Percentiles rank a stretch among this genome's conserved stretches.
Evolutionary conservation across 1,140 invertebrate species (phyloP).

Genomic region (Drosophila varians): DNA sequence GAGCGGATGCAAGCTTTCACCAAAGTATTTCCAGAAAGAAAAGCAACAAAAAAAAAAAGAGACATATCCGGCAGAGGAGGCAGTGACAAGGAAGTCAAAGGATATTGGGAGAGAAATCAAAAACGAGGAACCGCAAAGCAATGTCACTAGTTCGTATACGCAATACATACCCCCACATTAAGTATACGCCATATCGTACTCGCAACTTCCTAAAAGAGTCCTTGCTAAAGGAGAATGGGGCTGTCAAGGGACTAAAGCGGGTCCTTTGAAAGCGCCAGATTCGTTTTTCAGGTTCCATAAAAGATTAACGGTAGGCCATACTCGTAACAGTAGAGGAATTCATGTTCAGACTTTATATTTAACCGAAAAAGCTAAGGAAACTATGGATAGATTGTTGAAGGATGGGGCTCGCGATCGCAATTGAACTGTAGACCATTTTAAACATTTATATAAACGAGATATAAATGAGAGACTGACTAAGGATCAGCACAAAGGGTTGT

Average conservation of each 20-base stretch:
- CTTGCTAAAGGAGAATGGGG: neutral
- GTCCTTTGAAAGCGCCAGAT: neutral
- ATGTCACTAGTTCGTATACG: slow-evolving; percentile 17
- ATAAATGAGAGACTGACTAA: slow-evolving; percentile 17
- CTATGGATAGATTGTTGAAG: slow-evolving; percentile 19
- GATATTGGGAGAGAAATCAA: neutral
- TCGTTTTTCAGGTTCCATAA: neutral
- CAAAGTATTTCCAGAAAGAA: neutral
- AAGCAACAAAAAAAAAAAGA: neutral
- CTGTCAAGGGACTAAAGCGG: neutral
- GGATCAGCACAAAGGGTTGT: slow-evolving; percentile 14
- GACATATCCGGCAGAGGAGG: slow-evolving; percentile 18
- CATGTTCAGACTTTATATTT: slow-evolving; percentile 2
- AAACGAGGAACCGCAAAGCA: slow-evolving; percentile 14
- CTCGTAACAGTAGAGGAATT: slow-evolving; percentile 19
- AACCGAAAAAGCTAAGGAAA: neutral
- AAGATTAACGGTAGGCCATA: slow-evolving; percentile 7
- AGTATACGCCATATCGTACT: slow-evolving; percentile 19
- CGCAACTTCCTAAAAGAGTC: neutral
- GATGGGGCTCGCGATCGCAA: slow-evolving; percentile 1
- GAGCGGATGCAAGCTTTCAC: slow-evolving; percentile 13
- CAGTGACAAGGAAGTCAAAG: neutral
- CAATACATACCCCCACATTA: slow-evolving; percentile 1
- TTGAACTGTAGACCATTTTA: slow-evolving; percentile 12
- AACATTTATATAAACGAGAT: slow-evolving; percentile 13